These are phyloP conservation scores for Leptothorax acervorum DNA, from an alignment of 2,888 invertebrate species.

Conservation along the genomic window DNA sequence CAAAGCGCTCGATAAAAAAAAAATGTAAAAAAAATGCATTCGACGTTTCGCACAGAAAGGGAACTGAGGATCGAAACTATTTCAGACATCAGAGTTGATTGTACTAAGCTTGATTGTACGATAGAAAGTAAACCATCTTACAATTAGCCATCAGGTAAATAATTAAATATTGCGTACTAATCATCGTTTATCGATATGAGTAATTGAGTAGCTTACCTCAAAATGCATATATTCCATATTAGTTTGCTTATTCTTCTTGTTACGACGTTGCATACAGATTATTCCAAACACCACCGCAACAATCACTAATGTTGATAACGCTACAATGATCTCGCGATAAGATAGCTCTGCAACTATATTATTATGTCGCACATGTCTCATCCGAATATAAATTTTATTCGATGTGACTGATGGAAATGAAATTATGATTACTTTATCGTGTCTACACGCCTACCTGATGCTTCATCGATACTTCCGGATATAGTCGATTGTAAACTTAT, in stretches of 20 bases:
- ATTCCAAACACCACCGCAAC: constrained; percentile 53
- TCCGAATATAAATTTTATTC: neutral
- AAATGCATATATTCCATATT: constrained; percentile 64
- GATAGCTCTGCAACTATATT: constrained; percentile 26
- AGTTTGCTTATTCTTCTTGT: constrained; percentile 52
- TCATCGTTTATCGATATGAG: neutral
- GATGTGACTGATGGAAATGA: neutral
- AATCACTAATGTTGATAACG: constrained; percentile 51
- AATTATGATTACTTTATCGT: neutral
- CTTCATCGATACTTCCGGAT: neutral
- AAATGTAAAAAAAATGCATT: too few relatives aligned
- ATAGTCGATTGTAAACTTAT: constrained; percentile 65
- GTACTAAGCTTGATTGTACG: neutral
- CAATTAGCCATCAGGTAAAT: neutral
- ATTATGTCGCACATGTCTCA: neutral
- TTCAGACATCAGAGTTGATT: neutral
- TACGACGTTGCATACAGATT: constrained; percentile 51
- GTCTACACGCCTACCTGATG: constrained; percentile 45
- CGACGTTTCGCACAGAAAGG: too few relatives aligned
- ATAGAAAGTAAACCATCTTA: neutral
- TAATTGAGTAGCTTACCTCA: constrained; percentile 60
- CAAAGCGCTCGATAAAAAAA: too few relatives aligned
- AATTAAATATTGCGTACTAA: neutral
- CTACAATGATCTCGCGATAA: constrained; percentile 58
- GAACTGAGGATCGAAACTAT: too few relatives aligned